Percentiles rank a stretch among this genome's conserved stretches.
Conservation (phyloP, 1,140 invertebrate genomes). For the Drosophila eugracilis region DNA sequence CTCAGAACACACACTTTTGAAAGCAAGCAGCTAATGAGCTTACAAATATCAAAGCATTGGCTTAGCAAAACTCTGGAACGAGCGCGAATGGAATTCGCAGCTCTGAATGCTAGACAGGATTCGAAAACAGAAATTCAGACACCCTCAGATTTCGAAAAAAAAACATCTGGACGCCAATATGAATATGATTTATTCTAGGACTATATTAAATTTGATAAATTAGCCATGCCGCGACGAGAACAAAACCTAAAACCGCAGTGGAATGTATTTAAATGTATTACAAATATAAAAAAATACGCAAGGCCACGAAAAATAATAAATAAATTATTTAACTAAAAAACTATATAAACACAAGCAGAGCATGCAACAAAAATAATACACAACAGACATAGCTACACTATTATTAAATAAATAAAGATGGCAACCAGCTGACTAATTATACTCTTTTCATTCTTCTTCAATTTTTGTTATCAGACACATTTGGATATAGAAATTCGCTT, state of each 20-base stretch:
- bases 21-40: conserved; percentile 57
- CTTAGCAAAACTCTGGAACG: conserved; percentile 53
- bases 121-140: conserved; percentile 19
- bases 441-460: conserved; percentile 5
- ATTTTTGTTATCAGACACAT: too few species aligned
- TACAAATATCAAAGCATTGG: conserved; percentile 63
- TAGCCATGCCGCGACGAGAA: conserved; percentile 44
- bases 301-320: conserved; percentile 33
- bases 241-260: conserved; percentile 44
- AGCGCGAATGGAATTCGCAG: conserved; percentile 69
- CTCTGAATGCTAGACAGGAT: conserved; percentile 31
- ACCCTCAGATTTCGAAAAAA: conserved; percentile 46
- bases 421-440: conserved; percentile 53
- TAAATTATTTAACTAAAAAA: conserved; percentile 45
- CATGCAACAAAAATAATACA: conserved; percentile 67
- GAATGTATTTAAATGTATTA: conserved; percentile 74
- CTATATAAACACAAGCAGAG: conserved; percentile 50
- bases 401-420: conserved; percentile 75
- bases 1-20: conserved; percentile 9
- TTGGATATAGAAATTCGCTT: too few species aligned
- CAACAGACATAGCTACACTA: conserved; percentile 80
- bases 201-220: conserved; percentile 51
- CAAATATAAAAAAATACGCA: conserved; percentile 64
- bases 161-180: conserved; percentile 49
- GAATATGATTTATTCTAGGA: conserved; percentile 52